Evolutionary conservation across 2,888 invertebrate species (phyloP), one percentile per base, ranked within the genome.

Genomic region (Lypha dubia): DNA sequence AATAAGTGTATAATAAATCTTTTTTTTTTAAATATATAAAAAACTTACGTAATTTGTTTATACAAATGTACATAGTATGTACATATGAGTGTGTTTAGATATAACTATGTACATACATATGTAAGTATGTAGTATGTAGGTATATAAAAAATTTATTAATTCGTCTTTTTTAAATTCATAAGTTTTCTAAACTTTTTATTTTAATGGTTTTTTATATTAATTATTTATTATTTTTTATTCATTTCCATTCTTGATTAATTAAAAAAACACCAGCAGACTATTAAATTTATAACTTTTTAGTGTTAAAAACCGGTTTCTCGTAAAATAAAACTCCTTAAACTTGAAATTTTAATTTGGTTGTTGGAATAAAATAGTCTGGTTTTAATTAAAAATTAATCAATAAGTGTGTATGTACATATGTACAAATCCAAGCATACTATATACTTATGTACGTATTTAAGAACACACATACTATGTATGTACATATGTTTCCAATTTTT

Each of bases 231-330:
- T 28, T 2, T 15, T 8, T 35, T 41, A 41, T 41, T 20, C 17
- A 49, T 22, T 51, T 53, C 1, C 15, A 24, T 24, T 24, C 6
- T 56, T 28, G n/a, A 7, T 28, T 56, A 28, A 56, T 56, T 56
- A 15, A 56, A 56, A 56, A n/a, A 49, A 49, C 8, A 20, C 1
- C 60, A 60, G 13, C 49, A 15, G 28, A 28, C 46, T 49, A 32
- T 53, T 41, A 24, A 28, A 49, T 49, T 24, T 15, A 38, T 38
- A 63, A 41, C 15, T 56, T 71, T 71, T 56, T 58, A 28, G 11
- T 51, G 11, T 73, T 46, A 62, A 60, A 62, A 62, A 62, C 73
- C n/a, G n/a, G 73, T 49, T 73, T 49, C n/a, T 32, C 6, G 6
- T 20, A 53, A 53, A 17, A 56, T 41, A 70, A 38, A 20, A 53